These are phyloP conservation scores for Globicephala melas DNA, from an alignment of 2,113 vertebrate genomes.

Conservation along the genomic window DNA sequence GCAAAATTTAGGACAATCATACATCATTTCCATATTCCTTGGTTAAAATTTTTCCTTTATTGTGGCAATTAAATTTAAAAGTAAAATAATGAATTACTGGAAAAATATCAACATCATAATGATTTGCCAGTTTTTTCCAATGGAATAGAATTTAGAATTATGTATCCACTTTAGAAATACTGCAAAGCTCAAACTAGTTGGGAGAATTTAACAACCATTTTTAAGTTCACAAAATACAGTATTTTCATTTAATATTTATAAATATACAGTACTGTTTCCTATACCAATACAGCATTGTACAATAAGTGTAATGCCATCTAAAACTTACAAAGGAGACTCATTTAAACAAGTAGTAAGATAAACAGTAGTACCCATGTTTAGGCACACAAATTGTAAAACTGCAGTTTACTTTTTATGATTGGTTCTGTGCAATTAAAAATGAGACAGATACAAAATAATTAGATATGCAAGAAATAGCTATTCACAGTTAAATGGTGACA, in stretches of 20 bases:
- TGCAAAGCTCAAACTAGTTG: constrained; percentile 74
- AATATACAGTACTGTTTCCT: constrained; percentile 87
- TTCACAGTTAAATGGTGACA: constrained; percentile 85
- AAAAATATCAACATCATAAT: constrained; percentile 66
- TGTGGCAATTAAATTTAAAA: constrained; percentile 69
- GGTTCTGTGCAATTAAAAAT: constrained; percentile 79
- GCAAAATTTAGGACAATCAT: constrained; percentile 50
- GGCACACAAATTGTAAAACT: constrained; percentile 81
- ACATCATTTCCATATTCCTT: constrained; percentile 48
- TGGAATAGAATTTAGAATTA: constrained; percentile 59
- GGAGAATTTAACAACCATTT: constrained; percentile 77
- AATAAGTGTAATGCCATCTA: constrained; percentile 82
- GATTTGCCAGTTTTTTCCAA: constrained; percentile 69
- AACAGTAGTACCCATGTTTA: constrained; percentile 82
- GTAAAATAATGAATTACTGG: constrained; percentile 60
- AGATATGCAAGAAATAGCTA: constrained; percentile 81
- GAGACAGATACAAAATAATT: constrained; percentile 79
- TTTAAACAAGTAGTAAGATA: constrained; percentile 83
- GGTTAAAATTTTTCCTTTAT: constrained; percentile 24
- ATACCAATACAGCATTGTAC: constrained; percentile 84
- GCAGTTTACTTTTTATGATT: constrained; percentile 80
- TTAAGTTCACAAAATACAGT: constrained; percentile 81
- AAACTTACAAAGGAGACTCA: constrained; percentile 83
- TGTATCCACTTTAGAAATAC: constrained; percentile 61
- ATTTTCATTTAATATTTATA: constrained; percentile 84